Evolutionary conservation across 2,888 invertebrate species (phyloP), one percentile per base, ranked within the genome.

Genomic region (Strigamia transsilvanica): DNA sequence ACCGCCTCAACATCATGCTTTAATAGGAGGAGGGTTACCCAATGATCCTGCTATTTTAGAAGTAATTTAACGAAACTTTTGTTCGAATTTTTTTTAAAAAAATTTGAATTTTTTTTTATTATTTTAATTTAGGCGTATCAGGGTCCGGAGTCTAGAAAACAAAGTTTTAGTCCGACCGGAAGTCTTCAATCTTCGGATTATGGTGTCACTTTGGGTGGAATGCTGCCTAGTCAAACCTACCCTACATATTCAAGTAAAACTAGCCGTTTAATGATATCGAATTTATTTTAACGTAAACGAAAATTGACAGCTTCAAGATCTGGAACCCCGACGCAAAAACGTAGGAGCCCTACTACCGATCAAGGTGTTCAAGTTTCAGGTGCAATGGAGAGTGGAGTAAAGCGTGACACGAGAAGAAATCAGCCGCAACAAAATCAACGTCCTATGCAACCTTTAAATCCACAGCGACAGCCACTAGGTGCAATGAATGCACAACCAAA

Each of bases 11-110:
- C 93, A 93, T 82, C 92, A 93, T 84, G 92, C 94, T 21, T 85
- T 89, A 73, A 87, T 88, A 83, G 87, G 86, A 61, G 87, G 87
- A 61, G 87, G 87, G 81, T 90, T 95, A 87, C 95, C 96, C 84
- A 97, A 97, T 90, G 99, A 99, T 91, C 99, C 99, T 83, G 99
- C 99, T 84, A 99, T 99, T 89, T 97, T 99, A 90, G 92, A 92
- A 89, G 93, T 92, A 87, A 88, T 85, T 21, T 61, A 12, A 61
- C 21, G 23, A 61, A 61, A 61, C n/a, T 3, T 61, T 61, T 15
- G 6, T 9, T 15, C 18, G 6, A 21, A 21, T 6, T 10, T 15
- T 2, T 5, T n/a, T n/a, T n/a, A n/a, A n/a, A 61, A 18, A 61
- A n/a, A 3, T 18, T 21, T 61, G 18, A 18, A 13, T 6, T 42